These are phyloP conservation scores for Hylomyscus alleni DNA, from an alignment of 2,797 vertebrate genomes.

Conservation along the genomic window DNA sequence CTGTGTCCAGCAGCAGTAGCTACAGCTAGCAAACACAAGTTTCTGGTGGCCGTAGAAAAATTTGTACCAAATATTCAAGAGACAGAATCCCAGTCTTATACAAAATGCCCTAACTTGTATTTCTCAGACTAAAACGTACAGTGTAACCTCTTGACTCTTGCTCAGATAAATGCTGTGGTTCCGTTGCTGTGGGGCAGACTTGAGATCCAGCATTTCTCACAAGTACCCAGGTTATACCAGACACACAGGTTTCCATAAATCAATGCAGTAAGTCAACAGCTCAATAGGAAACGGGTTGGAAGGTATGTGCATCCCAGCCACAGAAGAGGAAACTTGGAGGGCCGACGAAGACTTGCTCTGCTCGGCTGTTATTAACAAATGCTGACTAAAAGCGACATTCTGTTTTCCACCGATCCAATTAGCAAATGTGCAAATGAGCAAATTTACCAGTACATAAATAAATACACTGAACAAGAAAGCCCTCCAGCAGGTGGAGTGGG, in stretches of 20 bases:
- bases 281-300: neutral
- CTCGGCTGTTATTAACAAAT: constrained; percentile 2
- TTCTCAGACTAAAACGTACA: neutral
- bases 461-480: neutral
- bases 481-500: neutral
- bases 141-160: neutral
- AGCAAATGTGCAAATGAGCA: constrained; percentile 21
- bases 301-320: neutral
- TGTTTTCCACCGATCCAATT: neutral
- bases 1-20: neutral
- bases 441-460: neutral
- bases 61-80: neutral
- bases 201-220: neutral
- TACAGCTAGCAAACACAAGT: neutral
- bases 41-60: neutral
- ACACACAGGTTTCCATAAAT: neutral
- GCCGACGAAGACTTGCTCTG: neutral
- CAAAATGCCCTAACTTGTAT: neutral
- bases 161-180: neutral
- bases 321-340: constrained; percentile 6
- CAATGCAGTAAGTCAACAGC: constrained; percentile 26
- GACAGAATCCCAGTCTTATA: neutral
- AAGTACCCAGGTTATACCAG: neutral
- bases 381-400: constrained; percentile 22
- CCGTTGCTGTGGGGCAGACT: neutral